Evolutionary conservation across 2,888 invertebrate species (phyloP).

Genomic region (Chrysotoxum bicinctum): DNA sequence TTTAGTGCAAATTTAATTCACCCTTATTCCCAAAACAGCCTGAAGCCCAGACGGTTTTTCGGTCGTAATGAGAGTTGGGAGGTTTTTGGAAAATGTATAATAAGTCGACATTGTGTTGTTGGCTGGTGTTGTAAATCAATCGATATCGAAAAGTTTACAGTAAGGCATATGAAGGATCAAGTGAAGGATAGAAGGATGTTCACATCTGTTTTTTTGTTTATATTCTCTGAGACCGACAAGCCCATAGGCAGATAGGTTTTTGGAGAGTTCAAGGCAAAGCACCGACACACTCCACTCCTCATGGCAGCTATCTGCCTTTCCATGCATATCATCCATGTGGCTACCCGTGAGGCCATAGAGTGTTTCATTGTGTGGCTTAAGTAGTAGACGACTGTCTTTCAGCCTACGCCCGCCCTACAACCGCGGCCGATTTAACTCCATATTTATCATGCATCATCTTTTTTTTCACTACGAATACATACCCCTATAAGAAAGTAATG

Average conservation of each 20-base stretch:
- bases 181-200: not conserved
- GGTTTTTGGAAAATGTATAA: conserved; percentile 17
- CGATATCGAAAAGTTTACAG: conserved; percentile 36
- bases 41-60: not conserved
- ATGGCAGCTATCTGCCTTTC: conserved; percentile 14
- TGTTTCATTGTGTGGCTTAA: conserved; percentile 30
- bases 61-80: not conserved
- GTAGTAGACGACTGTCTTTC: conserved; percentile 18
- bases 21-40: not conserved
- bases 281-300: not conserved
- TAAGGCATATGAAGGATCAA: conserved; percentile 2
- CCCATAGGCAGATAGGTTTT: not conserved
- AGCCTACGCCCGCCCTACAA: not conserved
- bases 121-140: conserved; percentile 40
- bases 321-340: not conserved
- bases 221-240: not conserved
- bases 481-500: not conserved
- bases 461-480: not conserved
- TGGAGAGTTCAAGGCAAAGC: conserved; percentile 56
- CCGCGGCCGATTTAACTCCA: not conserved
- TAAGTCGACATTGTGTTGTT: conserved; percentile 19
- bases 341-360: not conserved
- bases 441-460: conserved; percentile 24
- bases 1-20: conserved; percentile 5
- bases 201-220: not conserved